Evolutionary conservation across 2,113 vertebrate species (phyloP), one percentile per base, ranked within the genome.

Genomic region (Symphodus melops): DNA sequence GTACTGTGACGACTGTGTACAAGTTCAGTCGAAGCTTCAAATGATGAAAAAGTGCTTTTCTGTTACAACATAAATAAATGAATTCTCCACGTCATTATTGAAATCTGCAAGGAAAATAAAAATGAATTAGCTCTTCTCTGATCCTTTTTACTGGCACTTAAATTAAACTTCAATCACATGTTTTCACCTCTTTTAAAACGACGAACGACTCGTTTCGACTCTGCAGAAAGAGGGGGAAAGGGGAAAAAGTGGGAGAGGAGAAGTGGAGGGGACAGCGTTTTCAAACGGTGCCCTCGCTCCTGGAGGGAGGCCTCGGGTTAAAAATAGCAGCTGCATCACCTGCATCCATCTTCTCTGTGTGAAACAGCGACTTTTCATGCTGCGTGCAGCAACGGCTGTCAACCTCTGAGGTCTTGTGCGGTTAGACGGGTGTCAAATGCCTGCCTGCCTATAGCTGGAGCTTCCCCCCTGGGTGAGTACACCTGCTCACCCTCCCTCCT

Each of bases 351-450:
- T 79, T 84, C 86, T 80, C 80, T 49, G 60, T 68, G 79, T 74
- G 82, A 86, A 71, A 20, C 54, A 13, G 51, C 62, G 67, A 82
- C 87, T 87, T 82, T 57, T 81, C 74, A 79, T 83, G 84, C 85
- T 53, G 84, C 55, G 54, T 68, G 78, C 84, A 60, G 68, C 75
- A 5, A 70, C 39, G 41, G 6, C 89, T 89, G 92, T 89, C 88
- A 79, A 23, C 78, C 58, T 28, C 39, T 7, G 20, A 64, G 81
- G 82, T 71, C 81, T 77, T 58, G 12, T 76, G 82, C 44, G 83
- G 83, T 74, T 81, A 86, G 83, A 88, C 39, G 63, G 72, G 86
- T 83, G 89, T 90, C 89, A 89, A 89, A 91, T 37, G 78, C 54
- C 74, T 65, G 61, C 53, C 48, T 77, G 67, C 54, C 65, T 55